A percentile compares a stretch with the other conserved stretches of the same genome.
Evolutionary conservation across 2,797 vertebrate species (phyloP).

Genomic region (Loriculus beryllinus): DNA sequence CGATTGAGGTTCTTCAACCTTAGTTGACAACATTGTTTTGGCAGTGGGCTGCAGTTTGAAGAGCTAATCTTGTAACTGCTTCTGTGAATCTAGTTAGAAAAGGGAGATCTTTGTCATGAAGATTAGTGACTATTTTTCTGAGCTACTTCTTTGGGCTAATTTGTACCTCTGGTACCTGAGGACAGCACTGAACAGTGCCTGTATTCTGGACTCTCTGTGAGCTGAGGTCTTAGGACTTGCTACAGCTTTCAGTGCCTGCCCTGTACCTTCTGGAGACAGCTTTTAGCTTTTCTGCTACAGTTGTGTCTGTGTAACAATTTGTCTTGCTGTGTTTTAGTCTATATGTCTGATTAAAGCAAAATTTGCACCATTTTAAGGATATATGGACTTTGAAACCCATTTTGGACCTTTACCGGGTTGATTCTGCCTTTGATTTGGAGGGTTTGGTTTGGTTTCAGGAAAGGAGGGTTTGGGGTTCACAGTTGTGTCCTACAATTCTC

Average conservation of each 20-base stretch:
- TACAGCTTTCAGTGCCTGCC: not conserved
- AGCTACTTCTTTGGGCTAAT: not conserved
- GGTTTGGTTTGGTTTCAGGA: not conserved
- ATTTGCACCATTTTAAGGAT: not conserved
- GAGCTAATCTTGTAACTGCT: not conserved
- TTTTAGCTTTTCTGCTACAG: not conserved
- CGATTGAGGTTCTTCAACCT: not conserved
- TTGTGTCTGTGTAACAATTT: not conserved
- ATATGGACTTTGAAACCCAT: not conserved
- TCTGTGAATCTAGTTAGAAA: not conserved
- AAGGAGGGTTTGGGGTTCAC: not conserved
- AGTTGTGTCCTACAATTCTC: not conserved
- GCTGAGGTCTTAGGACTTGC: not conserved
- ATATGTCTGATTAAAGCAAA: not conserved
- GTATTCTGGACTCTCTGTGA: not conserved
- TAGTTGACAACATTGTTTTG: not conserved
- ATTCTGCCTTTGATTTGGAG: not conserved
- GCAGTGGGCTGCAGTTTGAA: not conserved
- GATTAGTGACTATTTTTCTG: not conserved
- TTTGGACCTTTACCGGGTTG: not conserved
- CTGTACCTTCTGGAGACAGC: not conserved
- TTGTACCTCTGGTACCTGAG: not conserved
- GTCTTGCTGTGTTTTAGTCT: not conserved
- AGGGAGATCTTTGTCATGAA: not conserved
- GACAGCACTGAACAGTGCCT: not conserved